Percentiles rank a stretch among this genome's conserved stretches.
phyloP scores from a whole-genome alignment of 2,888 invertebrate species.

The Camponotus fellah region DNA sequence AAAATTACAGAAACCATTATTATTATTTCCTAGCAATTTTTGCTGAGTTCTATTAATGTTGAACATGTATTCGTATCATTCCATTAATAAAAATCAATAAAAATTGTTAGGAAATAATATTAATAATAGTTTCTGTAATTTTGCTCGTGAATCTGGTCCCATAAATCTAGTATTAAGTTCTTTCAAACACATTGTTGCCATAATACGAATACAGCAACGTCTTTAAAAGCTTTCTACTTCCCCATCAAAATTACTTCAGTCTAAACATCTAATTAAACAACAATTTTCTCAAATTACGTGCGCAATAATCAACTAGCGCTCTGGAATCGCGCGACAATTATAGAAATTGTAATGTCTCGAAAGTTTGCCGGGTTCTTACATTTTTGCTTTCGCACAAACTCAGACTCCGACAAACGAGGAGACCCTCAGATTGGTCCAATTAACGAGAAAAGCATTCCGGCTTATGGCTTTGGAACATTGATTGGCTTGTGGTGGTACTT shows the following conservation, averaged over 20 bases:
- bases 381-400: conserved; percentile 10
- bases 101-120: too few species aligned
- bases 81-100: too few species aligned
- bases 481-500: conserved; percentile 65
- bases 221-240: neutral
- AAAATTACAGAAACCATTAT: too few species aligned
- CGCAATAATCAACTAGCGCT: neutral
- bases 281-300: conserved; percentile 16
- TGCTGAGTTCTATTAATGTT: too few species aligned
- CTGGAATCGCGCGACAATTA: conserved; percentile 5
- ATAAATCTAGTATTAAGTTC: neutral
- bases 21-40: too few species aligned
- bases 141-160: too few species aligned
- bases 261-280: conserved; percentile 14
- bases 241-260: neutral
- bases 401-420: conserved; percentile 24
- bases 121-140: too few species aligned
- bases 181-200: neutral
- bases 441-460: conserved; percentile 78
- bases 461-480: conserved; percentile 73
- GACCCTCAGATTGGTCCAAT: conserved; percentile 76
- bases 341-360: conserved; percentile 35
- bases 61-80: too few species aligned
- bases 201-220: neutral
- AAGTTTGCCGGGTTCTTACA: conserved; percentile 63